A percentile compares a stretch with the other conserved stretches of the same genome.
These are phyloP conservation scores for Phrynosoma blainvillii DNA, from an alignment of 2,113 vertebrate genomes.

Conservation along the genomic window DNA sequence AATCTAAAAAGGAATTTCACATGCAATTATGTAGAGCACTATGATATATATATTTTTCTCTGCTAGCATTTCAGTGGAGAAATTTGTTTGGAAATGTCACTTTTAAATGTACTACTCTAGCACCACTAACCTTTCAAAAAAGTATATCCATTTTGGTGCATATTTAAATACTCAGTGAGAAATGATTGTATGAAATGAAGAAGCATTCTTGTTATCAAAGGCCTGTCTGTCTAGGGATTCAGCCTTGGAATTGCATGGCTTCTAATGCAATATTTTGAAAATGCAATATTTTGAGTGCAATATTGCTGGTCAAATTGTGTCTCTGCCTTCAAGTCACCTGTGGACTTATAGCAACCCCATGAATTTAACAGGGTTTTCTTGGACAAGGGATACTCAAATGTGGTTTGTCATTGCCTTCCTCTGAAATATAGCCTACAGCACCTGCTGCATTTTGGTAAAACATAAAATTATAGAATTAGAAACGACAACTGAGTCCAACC, in stretches of 20 bases:
- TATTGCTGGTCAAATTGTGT: constrained; percentile 14
- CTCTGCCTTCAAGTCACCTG: too few species aligned
- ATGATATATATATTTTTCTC: not conserved
- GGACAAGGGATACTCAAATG: too few species aligned
- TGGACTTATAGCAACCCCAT: too few species aligned
- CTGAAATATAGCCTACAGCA: too few species aligned
- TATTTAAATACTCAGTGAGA: not conserved
- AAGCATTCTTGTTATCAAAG: constrained; percentile 22
- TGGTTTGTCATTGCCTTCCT: too few species aligned
- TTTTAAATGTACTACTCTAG: not conserved
- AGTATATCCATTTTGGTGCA: not conserved
- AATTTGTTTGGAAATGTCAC: not conserved
- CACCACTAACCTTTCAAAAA: not conserved
- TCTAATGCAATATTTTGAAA: constrained; percentile 47
- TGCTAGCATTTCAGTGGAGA: too few species aligned
- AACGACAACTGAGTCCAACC: too few species aligned
- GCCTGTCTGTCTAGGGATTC: not conserved
- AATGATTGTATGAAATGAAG: not conserved
- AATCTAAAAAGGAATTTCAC: not conserved
- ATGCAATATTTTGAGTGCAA: constrained; percentile 54
- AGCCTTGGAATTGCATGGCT: constrained; percentile 35
- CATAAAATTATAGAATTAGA: too few species aligned
- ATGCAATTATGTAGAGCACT: not conserved
- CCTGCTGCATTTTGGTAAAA: too few species aligned
- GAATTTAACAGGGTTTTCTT: too few species aligned